Evolutionary conservation across 1,140 invertebrate genomes (phyloP), one percentile per base, ranked within the genome.

Genomic region (Bombus turneri): DNA sequence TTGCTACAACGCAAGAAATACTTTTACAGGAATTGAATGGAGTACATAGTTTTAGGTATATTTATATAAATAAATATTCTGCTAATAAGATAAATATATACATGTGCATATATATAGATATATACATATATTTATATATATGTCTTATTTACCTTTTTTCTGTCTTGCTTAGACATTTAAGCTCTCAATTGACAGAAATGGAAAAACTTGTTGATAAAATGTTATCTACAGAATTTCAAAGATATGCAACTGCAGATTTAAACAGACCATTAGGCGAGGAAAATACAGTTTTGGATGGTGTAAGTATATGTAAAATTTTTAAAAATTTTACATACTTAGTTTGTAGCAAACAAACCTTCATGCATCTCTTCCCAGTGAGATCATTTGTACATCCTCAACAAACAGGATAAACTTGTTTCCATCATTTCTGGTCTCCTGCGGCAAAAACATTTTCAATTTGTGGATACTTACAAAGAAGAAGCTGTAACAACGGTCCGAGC

Each of bases 131-230:
- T 53, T 37, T 47, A 34, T 62, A 62, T 75, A 81, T 90, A 34
- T 8, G 10, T 1, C 18, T 8, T 3, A 64, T 13, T 53, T 37
- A 68, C n/a, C n/a, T 83, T 34, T 57, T 64, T 31, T 75, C 18
- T 47, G 34, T 25, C 18, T 53, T 15, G 53, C 86, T 73, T 39
- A 97, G 99, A 93, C 98, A 99, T 96, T 96, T 99, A 87, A 97
- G 98, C 88, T 98, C 98, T 72, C 99, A 99, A 95, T 95, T 99
- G n/a, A 97, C 97, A 85, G 99, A 99, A 96, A 98, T 99, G 97
- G 98, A 99, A 92, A 97, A 98, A 93, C 96, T 99, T 10, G 99
- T 99, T 91, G 98, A 99, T 91, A 99, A 99, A 95, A 99, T 99
- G 98, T 96, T 99, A 86, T 97, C 97, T 76, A 98, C 98, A 73